A percentile compares a stretch with the other conserved stretches of the same genome.
These are phyloP conservation scores for Diloba caeruleocephala DNA, from an alignment of 2,888 invertebrate species.

Conservation along the genomic window DNA sequence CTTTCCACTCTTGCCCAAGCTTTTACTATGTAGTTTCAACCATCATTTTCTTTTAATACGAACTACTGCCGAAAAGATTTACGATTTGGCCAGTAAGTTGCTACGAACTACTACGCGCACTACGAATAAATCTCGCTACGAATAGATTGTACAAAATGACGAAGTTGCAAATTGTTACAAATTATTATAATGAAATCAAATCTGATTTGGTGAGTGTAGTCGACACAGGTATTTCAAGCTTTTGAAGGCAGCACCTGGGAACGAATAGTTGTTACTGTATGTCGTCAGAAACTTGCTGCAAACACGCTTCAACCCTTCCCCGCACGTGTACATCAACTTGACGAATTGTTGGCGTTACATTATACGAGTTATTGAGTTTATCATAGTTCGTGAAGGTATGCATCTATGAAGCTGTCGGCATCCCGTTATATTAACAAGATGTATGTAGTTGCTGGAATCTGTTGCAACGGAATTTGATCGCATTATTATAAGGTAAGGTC, in stretches of 20 bases:
- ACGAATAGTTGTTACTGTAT: slow-evolving; percentile 48
- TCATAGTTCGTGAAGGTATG: slow-evolving; percentile 43
- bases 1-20: slow-evolving; percentile 24
- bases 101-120: slow-evolving; percentile 54
- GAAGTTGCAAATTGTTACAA: slow-evolving; percentile 45
- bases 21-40: slow-evolving; percentile 43
- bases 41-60: slow-evolving; percentile 47
- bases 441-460: slow-evolving; percentile 32
- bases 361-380: slow-evolving; percentile 47
- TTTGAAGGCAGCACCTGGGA: slow-evolving; percentile 50
- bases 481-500: neutral
- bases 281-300: slow-evolving; percentile 50
- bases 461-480: slow-evolving; percentile 13
- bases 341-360: slow-evolving; percentile 57
- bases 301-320: slow-evolving; percentile 45
- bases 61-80: slow-evolving; percentile 41
- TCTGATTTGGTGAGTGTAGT: slow-evolving; percentile 52
- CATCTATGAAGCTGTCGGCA: slow-evolving; percentile 23
- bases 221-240: slow-evolving; percentile 54
- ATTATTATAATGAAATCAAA: slow-evolving; percentile 27
- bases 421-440: slow-evolving; percentile 28
- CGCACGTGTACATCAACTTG: slow-evolving; percentile 30
- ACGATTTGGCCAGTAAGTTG: slow-evolving; percentile 48
- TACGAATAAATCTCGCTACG: slow-evolving; percentile 49
- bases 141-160: slow-evolving; percentile 26